A percentile compares a stretch with the other conserved stretches of the same genome.
Conservation (phyloP, 2,888 invertebrate species). For the Machimus rusticus region DNA sequence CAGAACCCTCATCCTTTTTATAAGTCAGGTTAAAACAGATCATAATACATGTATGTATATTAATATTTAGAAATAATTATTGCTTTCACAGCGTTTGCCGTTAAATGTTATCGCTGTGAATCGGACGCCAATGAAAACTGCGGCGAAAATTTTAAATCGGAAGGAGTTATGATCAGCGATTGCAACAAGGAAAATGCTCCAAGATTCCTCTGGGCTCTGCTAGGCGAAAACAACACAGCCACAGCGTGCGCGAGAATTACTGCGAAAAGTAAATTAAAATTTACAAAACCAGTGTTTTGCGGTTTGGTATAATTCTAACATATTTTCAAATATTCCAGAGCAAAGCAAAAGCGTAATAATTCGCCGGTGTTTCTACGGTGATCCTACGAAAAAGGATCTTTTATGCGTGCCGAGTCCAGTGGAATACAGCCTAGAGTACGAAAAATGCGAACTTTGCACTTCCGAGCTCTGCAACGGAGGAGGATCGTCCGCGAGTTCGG, state of each 20-base stretch:
- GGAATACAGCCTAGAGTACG: background rate
- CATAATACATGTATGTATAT: too few species aligned
- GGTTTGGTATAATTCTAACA: background rate
- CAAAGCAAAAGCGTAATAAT: conserved; percentile 50
- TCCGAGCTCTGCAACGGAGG: conserved; percentile 57
- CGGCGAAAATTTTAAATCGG: conserved; percentile 50
- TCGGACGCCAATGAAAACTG: conserved; percentile 55
- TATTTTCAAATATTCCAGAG: background rate
- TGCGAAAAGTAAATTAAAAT: conserved; percentile 7
- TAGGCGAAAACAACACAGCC: conserved; percentile 1
- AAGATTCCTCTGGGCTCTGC: conserved; percentile 41
- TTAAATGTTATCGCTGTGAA: conserved; percentile 60
- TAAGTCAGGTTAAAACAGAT: background rate
- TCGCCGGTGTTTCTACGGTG: conserved; percentile 57
- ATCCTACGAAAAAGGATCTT: conserved; percentile 51
- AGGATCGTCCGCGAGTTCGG: conserved; percentile 53
- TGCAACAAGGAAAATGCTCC: conserved; percentile 53
- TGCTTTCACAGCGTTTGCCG: conserved; percentile 56
- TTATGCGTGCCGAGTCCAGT: conserved; percentile 58
- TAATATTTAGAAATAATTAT: background rate
- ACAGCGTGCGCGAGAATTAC: background rate
- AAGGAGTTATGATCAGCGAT: background rate
- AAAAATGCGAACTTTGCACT: conserved; percentile 56
- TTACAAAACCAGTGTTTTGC: background rate
- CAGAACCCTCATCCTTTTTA: too few species aligned